phyloP scores from a whole-genome alignment of 1,140 invertebrate genomes.

The Lamellibrachia luymesi region DNA sequence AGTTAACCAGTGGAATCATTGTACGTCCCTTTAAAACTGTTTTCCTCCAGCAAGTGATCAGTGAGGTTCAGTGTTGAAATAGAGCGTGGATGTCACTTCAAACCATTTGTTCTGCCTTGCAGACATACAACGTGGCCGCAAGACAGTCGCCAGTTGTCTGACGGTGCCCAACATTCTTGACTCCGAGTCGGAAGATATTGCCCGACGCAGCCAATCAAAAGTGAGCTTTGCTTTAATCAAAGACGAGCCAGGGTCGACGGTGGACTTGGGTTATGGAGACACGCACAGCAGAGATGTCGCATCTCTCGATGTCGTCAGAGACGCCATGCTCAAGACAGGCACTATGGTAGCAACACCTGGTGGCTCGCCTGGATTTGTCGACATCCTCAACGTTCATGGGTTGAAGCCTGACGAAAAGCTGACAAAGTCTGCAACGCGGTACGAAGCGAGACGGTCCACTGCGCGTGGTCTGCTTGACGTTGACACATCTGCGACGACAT shows the following conservation, averaged over 20 bases:
- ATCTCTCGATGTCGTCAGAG: neutral
- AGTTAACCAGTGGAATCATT: too few relatives aligned
- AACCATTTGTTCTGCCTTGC: neutral
- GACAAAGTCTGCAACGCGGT: neutral
- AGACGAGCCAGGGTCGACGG: conserved; percentile 31
- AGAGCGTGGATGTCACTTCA: neutral
- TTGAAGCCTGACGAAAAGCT: neutral
- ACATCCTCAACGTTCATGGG: neutral
- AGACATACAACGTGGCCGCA: conserved; percentile 53
- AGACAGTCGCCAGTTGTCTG: conserved; percentile 79
- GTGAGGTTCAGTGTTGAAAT: neutral
- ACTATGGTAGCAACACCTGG: neutral
- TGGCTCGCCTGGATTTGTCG: neutral
- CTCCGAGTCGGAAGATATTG: conserved; percentile 61
- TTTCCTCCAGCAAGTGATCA: too few relatives aligned
- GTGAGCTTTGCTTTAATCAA: conserved; percentile 44
- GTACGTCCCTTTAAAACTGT: too few relatives aligned
- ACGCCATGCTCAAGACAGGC: neutral
- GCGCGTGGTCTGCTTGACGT: neutral
- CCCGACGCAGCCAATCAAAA: conserved; percentile 22
- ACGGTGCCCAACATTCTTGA: conserved; percentile 75
- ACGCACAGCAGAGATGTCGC: neutral
- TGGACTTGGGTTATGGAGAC: neutral
- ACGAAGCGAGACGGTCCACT: neutral
- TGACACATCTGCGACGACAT: neutral